Evolutionary conservation across 37 sponge, comb jelly and placozoan species (phyloP).

Genomic region (Crambe crambe): DNA sequence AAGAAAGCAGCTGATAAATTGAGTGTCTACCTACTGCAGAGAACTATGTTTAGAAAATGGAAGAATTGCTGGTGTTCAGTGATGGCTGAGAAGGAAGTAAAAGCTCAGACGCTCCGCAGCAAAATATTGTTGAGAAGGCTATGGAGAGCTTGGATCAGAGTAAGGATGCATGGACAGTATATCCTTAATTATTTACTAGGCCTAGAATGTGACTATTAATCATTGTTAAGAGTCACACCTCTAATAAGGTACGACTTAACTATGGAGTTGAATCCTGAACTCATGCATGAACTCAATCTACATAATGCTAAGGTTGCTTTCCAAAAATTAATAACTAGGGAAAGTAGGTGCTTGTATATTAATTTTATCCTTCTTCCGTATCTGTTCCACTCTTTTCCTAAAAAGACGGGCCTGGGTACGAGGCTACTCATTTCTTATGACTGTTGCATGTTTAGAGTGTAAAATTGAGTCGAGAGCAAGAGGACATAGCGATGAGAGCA

Average conservation of each 20-base stretch:
- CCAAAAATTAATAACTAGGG: no score
- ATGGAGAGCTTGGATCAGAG: constrained; percentile 47
- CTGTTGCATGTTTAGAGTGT: constrained; percentile 40
- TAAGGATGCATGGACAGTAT: no score
- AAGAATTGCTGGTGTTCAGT: background rate
- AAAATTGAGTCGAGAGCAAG: background rate
- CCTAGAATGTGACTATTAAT: background rate
- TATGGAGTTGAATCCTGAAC: no score
- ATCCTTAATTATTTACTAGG: no score
- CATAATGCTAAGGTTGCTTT: no score
- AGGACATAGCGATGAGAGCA: background rate
- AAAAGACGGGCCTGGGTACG: no score
- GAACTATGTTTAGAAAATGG: constrained; percentile 1
- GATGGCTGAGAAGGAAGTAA: constrained; percentile 13
- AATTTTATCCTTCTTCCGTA: no score
- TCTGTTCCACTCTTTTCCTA: no score
- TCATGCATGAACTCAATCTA: no score
- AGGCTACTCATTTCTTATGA: no score
- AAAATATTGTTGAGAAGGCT: background rate
- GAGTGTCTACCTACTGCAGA: background rate
- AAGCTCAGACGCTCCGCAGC: constrained; percentile 14
- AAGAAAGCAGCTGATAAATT: constrained; percentile 11
- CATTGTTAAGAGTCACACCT: background rate
- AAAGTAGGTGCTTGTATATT: no score
- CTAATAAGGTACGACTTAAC: no score